phyloP scores from a whole-genome alignment of 2,113 vertebrate species.

The Coryphaenoides rupestris region DNA sequence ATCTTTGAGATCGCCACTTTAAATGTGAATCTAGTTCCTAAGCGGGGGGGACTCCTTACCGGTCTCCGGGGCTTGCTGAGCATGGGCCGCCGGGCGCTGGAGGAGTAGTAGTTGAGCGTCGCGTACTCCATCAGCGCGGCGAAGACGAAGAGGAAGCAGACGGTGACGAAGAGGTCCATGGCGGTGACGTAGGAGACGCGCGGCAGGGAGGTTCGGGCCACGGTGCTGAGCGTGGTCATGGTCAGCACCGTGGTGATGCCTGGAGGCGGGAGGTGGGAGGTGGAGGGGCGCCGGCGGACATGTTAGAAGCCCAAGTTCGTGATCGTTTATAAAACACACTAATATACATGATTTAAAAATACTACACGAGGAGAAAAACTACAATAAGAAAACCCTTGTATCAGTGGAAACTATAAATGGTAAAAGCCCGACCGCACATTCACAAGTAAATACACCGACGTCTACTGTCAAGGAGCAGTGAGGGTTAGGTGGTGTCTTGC shows the following conservation, averaged over 20 bases:
- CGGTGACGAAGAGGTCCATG: slow-evolving; percentile 97
- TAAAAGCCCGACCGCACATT: no score
- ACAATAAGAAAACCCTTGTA: no score
- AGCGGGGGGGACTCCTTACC: slow-evolving; percentile 72
- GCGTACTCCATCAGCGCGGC: slow-evolving; percentile 97
- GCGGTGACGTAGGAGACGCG: slow-evolving; percentile 94
- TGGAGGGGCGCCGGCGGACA: background rate
- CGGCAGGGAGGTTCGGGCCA: slow-evolving; percentile 89
- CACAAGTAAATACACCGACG: no score
- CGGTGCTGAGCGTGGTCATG: slow-evolving; percentile 95
- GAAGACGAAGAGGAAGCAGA: slow-evolving; percentile 96
- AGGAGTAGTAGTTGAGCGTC: slow-evolving; percentile 90
- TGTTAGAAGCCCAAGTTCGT: background rate
- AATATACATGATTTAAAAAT: no score
- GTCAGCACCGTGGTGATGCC: slow-evolving; percentile 96
- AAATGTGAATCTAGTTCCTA: background rate
- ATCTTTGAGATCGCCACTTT: no score
- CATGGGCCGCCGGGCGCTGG: slow-evolving; percentile 73
- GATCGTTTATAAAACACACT: no score
- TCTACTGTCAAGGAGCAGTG: no score
- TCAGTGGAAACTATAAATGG: no score
- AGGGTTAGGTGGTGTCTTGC: no score
- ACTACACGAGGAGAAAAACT: no score
- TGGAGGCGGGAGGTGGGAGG: slow-evolving; percentile 57
- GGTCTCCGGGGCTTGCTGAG: slow-evolving; percentile 78